Percentiles rank a stretch among this genome's conserved stretches.
These are phyloP conservation scores for Epistrophella euchroma DNA, from an alignment of 2,888 invertebrate genomes.

Conservation along the genomic window DNA sequence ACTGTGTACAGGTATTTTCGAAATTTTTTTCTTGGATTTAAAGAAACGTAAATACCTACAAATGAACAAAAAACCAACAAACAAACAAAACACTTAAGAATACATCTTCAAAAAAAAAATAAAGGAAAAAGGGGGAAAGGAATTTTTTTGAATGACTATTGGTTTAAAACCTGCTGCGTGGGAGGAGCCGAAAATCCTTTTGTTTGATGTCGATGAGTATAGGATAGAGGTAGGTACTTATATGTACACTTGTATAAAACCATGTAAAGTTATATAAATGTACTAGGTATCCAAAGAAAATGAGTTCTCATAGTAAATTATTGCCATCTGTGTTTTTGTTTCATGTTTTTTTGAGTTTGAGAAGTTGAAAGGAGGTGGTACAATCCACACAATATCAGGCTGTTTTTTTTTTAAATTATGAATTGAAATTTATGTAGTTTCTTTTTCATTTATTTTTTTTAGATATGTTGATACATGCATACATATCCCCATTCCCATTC, in stretches of 20 bases:
- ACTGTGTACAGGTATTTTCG: constrained; percentile 23
- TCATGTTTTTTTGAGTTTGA: neutral
- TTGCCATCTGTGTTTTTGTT: constrained; percentile 11
- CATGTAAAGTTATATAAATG: constrained; percentile 3
- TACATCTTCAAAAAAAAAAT: constrained; percentile 28
- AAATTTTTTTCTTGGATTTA: constrained; percentile 45
- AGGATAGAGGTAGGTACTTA: too few relatives aligned
- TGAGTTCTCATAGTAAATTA: constrained; percentile 22
- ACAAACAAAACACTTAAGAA: constrained; percentile 59
- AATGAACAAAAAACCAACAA: constrained; percentile 30
- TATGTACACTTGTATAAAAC: neutral
- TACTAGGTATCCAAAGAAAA: constrained; percentile 1
- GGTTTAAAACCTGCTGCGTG: constrained; percentile 54
- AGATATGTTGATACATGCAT: neutral
- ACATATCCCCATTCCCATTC: too few relatives aligned
- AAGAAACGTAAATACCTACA: neutral
- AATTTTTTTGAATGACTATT: constrained; percentile 52
- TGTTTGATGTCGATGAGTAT: constrained; percentile 30
- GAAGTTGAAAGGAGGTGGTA: constrained; percentile 3
- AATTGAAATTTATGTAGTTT: constrained; percentile 12
- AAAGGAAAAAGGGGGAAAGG: constrained; percentile 30
- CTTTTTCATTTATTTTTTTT: neutral
- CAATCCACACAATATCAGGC: neutral
- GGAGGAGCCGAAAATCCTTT: constrained; percentile 72
- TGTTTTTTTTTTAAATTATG: neutral